A percentile compares a stretch with the other conserved stretches of the same genome.
These are phyloP conservation scores for Drosophila sordidapex DNA, from an alignment of 2,888 invertebrate species.

Conservation along the genomic window DNA sequence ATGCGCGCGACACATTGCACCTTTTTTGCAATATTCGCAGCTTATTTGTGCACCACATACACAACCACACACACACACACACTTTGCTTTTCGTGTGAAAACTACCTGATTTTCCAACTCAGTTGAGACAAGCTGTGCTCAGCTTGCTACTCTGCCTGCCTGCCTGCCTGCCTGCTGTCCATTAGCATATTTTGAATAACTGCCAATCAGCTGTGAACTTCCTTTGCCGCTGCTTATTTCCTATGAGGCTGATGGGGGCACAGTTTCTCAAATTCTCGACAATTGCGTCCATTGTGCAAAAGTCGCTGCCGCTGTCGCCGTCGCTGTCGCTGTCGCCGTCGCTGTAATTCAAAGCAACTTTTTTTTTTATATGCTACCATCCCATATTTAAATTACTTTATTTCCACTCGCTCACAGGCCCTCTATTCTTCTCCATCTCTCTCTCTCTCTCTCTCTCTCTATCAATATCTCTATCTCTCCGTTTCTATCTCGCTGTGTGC, in stretches of 20 bases:
- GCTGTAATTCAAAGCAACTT: slow-evolving; percentile 64
- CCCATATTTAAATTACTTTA: slow-evolving; percentile 76
- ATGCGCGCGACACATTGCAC: slow-evolving; percentile 58
- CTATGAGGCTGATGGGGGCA: slow-evolving; percentile 15
- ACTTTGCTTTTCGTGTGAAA: slow-evolving; percentile 65
- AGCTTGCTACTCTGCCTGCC: background rate
- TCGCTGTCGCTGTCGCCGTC: slow-evolving; percentile 7
- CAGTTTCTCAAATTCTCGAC: slow-evolving; percentile 47
- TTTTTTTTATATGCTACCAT: slow-evolving; percentile 46
- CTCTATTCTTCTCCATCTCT: background rate
- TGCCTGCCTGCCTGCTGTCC: slow-evolving; percentile 1
- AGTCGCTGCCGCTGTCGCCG: slow-evolving; percentile 31
- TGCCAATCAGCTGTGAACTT: slow-evolving; percentile 73
- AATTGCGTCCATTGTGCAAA: slow-evolving; percentile 70
- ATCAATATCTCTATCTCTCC: background rate
- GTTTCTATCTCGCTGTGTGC: slow-evolving; percentile 27
- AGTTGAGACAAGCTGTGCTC: slow-evolving; percentile 39
- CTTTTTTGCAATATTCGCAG: slow-evolving; percentile 18
- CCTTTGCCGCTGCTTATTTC: slow-evolving; percentile 31
- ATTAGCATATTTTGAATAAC: slow-evolving; percentile 66
- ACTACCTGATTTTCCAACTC: slow-evolving; percentile 73
- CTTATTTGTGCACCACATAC: slow-evolving; percentile 11
- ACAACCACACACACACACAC: background rate
- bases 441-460: background rate
- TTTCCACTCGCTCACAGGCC: slow-evolving; percentile 60